Conservation (phyloP, 2,113 vertebrate species). For the Carassius carassius region DNA sequence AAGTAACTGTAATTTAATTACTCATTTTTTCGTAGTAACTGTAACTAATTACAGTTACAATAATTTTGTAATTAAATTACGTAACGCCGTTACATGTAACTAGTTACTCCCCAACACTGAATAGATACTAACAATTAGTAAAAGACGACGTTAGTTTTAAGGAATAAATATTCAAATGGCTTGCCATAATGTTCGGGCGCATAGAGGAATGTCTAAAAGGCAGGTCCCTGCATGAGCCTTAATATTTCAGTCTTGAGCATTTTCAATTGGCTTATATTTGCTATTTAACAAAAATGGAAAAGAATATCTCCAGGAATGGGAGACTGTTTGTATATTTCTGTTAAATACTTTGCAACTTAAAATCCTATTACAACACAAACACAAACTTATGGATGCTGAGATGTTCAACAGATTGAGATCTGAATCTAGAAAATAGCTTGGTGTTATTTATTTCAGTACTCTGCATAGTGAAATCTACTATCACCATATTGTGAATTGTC, state of each 20-base stretch:
- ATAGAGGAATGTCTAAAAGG: neutral
- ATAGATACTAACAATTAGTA: neutral
- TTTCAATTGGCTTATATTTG: neutral
- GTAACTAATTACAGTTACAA: too few relatives aligned
- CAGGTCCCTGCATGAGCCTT: neutral
- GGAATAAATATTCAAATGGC: neutral
- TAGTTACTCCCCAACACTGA: too few relatives aligned
- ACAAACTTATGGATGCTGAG: neutral
- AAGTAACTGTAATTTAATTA: too few relatives aligned
- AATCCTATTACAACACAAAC: neutral
- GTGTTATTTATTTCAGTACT: conserved; percentile 20
- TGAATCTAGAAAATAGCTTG: neutral
- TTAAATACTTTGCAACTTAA: neutral
- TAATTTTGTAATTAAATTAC: too few relatives aligned
- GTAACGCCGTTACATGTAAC: too few relatives aligned
- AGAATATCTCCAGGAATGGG: neutral
- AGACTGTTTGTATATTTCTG: neutral
- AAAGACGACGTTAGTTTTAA: too few relatives aligned
- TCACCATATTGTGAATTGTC: neutral
- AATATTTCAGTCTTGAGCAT: neutral
- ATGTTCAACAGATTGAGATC: neutral
- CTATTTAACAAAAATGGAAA: neutral
- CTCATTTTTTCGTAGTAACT: too few relatives aligned
- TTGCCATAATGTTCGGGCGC: neutral
- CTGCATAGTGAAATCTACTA: neutral